Evolutionary conservation across 53 echinoderm and acorn worm genomes (phyloP), one percentile per base, ranked within the genome.

Genomic region (Patiria pectinifera): DNA sequence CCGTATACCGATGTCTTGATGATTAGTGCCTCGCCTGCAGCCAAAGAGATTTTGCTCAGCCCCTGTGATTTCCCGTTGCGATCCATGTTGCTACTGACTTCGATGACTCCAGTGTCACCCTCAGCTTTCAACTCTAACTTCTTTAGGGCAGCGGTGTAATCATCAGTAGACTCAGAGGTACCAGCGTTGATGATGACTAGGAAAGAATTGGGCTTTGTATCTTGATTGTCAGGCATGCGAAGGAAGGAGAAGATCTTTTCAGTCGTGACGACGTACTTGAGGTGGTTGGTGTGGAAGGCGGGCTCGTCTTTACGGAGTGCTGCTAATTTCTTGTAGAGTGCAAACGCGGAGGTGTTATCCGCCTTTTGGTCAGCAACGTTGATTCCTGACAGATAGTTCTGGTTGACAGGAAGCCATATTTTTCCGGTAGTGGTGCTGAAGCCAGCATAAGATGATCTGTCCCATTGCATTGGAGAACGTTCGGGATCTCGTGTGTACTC

Each of bases 391-490:
- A 71, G 45, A 87, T 94, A 92, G 66, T 95, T 97, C 5, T 93
- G 83, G 43, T 95, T 86, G 69, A 97, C 96, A 15, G 96, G 97
- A 18, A 97, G 80, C 97, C 97, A 97, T 2, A 94, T 96, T 46
- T 93, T 93, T 25, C 74, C 72, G 11, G 91, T 86, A 11, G 85
- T 85, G 14, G 71, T 76, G 74, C 96, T 95, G 80, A 97, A 97
- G 4, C 97, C 97, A 74, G 97, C 94, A 43, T 94, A 75, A 60
- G 75, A 45, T 18, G 45, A 71, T 0, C 43, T 47, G 61, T 93
- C 78, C 97, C 97, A 97, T 91, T 97, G 97, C 97, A 97, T 96
- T 14, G 97, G 97, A 8, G 97, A 97, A 5, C 96, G 85, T 48
- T 96, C 97, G 9, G 95, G 95, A 43, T 97, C 97, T 46, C 97